Conservation (phyloP, 2,113 vertebrate genomes). For the Murina feae region DNA sequence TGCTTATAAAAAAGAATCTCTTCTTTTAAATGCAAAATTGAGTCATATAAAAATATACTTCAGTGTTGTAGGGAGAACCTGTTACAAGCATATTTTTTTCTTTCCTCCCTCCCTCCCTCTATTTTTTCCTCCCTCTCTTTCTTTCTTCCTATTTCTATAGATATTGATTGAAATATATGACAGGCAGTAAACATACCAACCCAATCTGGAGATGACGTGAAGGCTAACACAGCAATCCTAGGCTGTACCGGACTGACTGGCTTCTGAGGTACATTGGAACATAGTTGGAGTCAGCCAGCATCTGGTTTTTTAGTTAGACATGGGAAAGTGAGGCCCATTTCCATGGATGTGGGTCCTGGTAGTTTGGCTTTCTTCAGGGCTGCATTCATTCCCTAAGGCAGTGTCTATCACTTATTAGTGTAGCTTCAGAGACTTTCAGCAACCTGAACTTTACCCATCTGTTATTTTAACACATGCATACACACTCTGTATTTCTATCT, state of each 20-base stretch:
- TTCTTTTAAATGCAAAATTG: conserved; percentile 8
- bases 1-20: neutral
- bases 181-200: neutral
- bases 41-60: neutral
- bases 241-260: neutral
- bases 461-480: neutral
- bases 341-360: neutral
- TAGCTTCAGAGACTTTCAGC: neutral
- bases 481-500: neutral
- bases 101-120: neutral
- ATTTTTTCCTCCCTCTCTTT: neutral
- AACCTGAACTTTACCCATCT: neutral
- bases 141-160: neutral
- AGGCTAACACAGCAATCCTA: neutral
- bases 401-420: neutral
- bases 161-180: neutral
- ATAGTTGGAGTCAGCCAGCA: neutral
- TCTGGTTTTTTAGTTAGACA: neutral
- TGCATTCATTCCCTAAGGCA: neutral
- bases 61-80: neutral
- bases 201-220: neutral
- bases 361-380: neutral
- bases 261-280: neutral
- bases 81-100: neutral
- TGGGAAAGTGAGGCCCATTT: neutral